Evolutionary conservation across 2,113 vertebrate genomes (phyloP).

Genomic region (Myodes glareolus): DNA sequence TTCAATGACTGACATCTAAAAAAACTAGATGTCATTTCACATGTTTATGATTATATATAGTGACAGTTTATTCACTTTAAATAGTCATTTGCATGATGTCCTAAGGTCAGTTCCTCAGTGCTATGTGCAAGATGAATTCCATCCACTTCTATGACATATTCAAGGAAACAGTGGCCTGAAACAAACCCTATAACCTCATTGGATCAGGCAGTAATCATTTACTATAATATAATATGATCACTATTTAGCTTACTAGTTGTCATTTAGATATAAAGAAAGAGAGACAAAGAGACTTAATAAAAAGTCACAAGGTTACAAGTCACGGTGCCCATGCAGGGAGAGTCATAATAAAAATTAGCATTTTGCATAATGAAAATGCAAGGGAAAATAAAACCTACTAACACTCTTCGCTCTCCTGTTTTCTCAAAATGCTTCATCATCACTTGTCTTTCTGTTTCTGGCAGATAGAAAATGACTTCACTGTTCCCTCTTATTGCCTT

Average conservation of each 20-base stretch:
- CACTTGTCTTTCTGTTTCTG: neutral
- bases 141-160: accelerated
- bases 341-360: neutral
- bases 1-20: neutral
- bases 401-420: accelerated
- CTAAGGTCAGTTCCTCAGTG: neutral
- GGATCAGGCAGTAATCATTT: neutral
- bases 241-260: neutral
- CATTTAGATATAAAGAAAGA: neutral
- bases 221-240: neutral
- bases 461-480: neutral
- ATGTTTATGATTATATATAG: neutral
- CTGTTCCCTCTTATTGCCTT: neutral
- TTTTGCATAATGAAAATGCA: neutral
- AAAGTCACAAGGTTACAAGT: neutral
- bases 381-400: neutral
- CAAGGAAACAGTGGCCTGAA: neutral
- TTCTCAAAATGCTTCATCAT: neutral
- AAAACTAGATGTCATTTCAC: neutral
- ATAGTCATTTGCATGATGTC: neutral
- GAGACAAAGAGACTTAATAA: neutral
- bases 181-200: neutral
- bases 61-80: neutral
- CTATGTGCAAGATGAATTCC: neutral
- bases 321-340: no score